Conservation (phyloP, 2,888 invertebrate genomes). For the Sericinus montela region DNA sequence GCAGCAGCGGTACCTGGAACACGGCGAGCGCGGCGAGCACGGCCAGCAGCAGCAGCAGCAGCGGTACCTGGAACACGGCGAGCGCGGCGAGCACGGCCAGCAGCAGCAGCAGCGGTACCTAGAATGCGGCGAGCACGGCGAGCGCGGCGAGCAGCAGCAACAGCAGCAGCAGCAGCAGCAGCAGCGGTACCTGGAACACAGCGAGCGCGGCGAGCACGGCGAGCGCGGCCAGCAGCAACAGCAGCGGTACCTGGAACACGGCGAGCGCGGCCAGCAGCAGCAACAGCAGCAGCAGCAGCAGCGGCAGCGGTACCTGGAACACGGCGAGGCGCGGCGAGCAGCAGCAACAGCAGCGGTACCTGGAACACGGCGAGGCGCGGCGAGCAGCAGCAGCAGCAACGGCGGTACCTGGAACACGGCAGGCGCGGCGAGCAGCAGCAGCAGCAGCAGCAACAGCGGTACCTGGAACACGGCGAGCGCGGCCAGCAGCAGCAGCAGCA, state of each 20-base stretch:
- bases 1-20: slow-evolving; percentile 73
- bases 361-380: neutral
- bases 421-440: slow-evolving; percentile 83
- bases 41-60: slow-evolving; percentile 84
- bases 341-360: slow-evolving; percentile 44
- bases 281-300: slow-evolving; percentile 57
- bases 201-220: slow-evolving; percentile 88
- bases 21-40: slow-evolving; percentile 83
- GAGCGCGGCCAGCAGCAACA: slow-evolving; percentile 83
- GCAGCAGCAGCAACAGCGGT: slow-evolving; percentile 85
- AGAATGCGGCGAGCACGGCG: slow-evolving; percentile 84
- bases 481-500: slow-evolving; percentile 79
- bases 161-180: no score
- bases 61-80: slow-evolving; percentile 92
- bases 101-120: slow-evolving; percentile 41
- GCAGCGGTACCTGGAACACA: slow-evolving; percentile 89
- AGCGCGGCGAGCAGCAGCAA: slow-evolving; percentile 85
- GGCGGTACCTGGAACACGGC: slow-evolving; percentile 79
- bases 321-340: slow-evolving; percentile 89
- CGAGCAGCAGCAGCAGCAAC: slow-evolving; percentile 73
- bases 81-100: slow-evolving; percentile 87
- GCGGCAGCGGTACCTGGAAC: slow-evolving; percentile 94
- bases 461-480: slow-evolving; percentile 94
- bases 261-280: slow-evolving; percentile 85
- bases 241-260: slow-evolving; percentile 73